Evolutionary conservation across 2,888 invertebrate species (phyloP).

Genomic region (Syrista parreyssii): DNA sequence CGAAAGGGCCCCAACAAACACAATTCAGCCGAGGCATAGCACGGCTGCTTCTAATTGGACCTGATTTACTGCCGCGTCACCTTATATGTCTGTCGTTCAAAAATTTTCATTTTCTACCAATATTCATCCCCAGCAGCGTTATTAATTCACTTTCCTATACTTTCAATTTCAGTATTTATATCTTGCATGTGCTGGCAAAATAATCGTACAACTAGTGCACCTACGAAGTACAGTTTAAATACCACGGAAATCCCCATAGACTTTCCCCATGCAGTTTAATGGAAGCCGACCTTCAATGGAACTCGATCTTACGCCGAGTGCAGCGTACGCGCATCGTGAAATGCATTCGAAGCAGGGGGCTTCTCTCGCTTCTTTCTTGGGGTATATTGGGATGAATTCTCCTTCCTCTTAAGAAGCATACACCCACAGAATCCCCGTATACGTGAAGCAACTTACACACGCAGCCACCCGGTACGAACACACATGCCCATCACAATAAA

Average conservation of each 20-base stretch:
- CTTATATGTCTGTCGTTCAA: neutral
- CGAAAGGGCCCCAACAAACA: constrained; percentile 8
- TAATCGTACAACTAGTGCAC: neutral
- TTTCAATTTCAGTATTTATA: neutral
- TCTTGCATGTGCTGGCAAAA: neutral
- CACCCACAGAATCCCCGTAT: neutral
- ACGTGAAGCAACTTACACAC: constrained; percentile 10
- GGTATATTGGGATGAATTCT: constrained; percentile 42
- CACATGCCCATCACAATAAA: neutral
- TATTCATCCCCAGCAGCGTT: neutral
- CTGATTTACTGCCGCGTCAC: constrained; percentile 26
- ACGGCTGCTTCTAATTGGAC: constrained; percentile 30
- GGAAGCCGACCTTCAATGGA: constrained; percentile 36
- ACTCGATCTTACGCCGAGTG: constrained; percentile 40
- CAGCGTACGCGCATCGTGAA: constrained; percentile 34
- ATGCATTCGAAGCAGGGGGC: constrained; percentile 45
- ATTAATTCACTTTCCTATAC: neutral
- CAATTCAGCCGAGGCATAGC: constrained; percentile 15
- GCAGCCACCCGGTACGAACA: neutral
- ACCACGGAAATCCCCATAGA: neutral
- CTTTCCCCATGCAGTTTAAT: neutral
- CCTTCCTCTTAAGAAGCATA: constrained; percentile 15
- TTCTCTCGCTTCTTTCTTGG: constrained; percentile 19
- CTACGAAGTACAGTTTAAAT: neutral
- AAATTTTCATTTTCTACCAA: neutral